Evolutionary conservation across 2,113 vertebrate species (phyloP), one percentile per base, ranked within the genome.

Genomic region (Serilophus lunatus): DNA sequence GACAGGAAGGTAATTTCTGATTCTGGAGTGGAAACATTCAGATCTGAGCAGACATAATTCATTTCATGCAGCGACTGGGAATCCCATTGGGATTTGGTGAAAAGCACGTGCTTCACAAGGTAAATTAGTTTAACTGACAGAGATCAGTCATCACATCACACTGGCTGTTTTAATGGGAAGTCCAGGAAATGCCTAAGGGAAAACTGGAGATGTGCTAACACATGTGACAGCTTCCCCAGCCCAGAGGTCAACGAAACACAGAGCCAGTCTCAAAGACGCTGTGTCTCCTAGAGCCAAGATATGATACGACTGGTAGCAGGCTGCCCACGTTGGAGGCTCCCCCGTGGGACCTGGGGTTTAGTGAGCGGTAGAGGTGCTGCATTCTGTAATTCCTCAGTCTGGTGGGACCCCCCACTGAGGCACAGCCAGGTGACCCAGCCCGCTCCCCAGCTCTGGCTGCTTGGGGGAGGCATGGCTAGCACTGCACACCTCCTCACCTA

Each of bases 231-330:
- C 23, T 51, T n/a, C 33, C 24, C 26, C 35, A 86, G 49, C 2
- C 31, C 3, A 3, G 35, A 60, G 14, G 4, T 3, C 36, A 44
- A 12, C 35, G 59, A 70, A 53, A 50, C 18, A 7, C 31, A 54
- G 47, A 53, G n/a, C 47, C 60, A 65, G 7, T 5, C 9, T 57
- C 33, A 64, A 88, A 60, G 33, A 28, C 33, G 33, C 23, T 69
- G 63, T 50, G 18, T 23, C 50, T 70, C 25, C 33, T 53, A 79
- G 47, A 45, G 28, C 45, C 57, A 28, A 74, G 38, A 33, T 7
- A 2, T 3, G 24, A 65, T 16, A 31, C 0, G 12, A 18, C 2
- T 4, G 8, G 18, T 14, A 47, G 47, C 6, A 28, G 5, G 3
- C 45, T 70, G 18, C 5, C 42, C 18, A 28, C 59, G 5, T 8